Base-by-base conservation (phyloP, 1,140 invertebrate genomes). In the Epicauta chinensis region DNA sequence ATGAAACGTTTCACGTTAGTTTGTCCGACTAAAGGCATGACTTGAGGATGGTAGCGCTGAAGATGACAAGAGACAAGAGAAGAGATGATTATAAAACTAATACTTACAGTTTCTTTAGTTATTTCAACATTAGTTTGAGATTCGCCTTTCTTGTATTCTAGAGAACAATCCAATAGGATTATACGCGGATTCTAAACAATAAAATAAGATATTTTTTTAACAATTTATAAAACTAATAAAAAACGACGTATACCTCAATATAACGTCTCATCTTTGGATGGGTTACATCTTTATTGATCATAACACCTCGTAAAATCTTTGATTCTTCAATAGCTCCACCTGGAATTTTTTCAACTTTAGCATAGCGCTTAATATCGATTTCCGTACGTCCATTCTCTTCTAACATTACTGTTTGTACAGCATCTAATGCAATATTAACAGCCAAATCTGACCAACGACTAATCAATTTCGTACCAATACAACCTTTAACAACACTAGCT, bases 81-180 rank as follows among this genome's bases (percentile, higher is more conserved):
- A n/a, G n/a, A n/a, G n/a, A n/a, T n/a, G n/a, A n/a, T n/a, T n/a
- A n/a, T n/a, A n/a, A n/a, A n/a, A 5, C 7, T 2, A 23, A 23
- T 32, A 57, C 49, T 59, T 64, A 78, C 77, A 63, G 87, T 83
- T 70, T 99, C 94, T 47, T 91, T 91, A 62, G 87, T 79, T 49
- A 99, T 93, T 77, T 99, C 97, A 46, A 99, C 86, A 70, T 97
- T 96, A 3, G 97, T 99, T 76, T 97, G 87, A 66, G 93, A 97
- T 77, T 99, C 97, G 34, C 96, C 97, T 73, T 99, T 99, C 72
- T 99, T 99, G 74, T 98, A 99, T 74, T 99, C 97, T 38, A 99
- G 76, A 3, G 87, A 81, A 71, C 97, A 99, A 75, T 99, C 97
- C 4, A 99, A 74, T 10, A 99, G 73, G 3, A 99, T 72, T 64